Conservation (phyloP, 2,113 vertebrate genomes). For the Nothocercus julius region DNA sequence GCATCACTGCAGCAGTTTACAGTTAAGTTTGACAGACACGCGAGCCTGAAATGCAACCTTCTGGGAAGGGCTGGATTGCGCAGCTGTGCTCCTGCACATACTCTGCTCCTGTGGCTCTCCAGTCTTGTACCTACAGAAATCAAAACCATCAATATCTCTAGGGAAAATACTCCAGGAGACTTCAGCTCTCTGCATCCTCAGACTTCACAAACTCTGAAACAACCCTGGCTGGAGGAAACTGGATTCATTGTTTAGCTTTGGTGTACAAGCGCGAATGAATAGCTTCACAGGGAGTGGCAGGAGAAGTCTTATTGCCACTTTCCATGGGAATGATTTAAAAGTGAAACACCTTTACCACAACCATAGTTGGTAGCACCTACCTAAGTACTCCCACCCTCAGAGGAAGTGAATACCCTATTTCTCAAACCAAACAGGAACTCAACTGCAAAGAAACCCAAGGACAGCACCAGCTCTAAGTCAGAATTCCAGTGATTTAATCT, state of each 20-base stretch:
- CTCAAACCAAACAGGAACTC: neutral
- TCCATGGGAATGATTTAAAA: neutral
- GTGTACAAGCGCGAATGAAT: neutral
- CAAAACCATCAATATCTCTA: neutral
- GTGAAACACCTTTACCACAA: neutral
- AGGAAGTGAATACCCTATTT: neutral
- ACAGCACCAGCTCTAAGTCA: neutral
- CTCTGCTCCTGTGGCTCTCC: neutral
- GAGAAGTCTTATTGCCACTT: neutral
- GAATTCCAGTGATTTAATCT: too few relatives aligned
- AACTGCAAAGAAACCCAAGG: neutral
- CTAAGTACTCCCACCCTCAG: neutral
- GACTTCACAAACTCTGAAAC: neutral
- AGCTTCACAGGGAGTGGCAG: neutral
- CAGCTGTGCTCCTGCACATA: neutral
- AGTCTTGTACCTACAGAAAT: neutral
- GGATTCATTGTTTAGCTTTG: neutral
- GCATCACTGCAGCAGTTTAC: neutral
- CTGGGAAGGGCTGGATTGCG: neutral
- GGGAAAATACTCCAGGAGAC: neutral
- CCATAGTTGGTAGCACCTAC: neutral
- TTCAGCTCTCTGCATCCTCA: neutral
- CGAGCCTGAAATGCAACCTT: neutral
- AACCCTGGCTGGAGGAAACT: neutral
- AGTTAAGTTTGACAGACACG: neutral